A percentile compares a stretch with the other conserved stretches of the same genome.
Evolutionary conservation across 1,140 invertebrate species (phyloP).

Genomic region (Pseudomyrmex dendroicus): DNA sequence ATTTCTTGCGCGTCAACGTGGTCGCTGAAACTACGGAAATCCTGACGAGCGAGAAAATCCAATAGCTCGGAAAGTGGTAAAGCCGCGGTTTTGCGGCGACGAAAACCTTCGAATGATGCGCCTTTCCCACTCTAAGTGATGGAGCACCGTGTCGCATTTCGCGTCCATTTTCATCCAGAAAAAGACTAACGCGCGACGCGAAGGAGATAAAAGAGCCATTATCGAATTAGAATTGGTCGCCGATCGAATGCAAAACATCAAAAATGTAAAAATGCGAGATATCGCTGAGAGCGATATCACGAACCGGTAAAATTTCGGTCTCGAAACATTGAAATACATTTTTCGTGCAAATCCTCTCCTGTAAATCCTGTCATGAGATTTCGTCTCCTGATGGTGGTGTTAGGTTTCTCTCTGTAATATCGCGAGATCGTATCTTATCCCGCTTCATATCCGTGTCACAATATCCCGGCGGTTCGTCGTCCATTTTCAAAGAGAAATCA

Average conservation of each 20-base stretch:
- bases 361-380: background rate
- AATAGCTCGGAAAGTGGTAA: slow-evolving; percentile 38
- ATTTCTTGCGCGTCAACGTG: slow-evolving; percentile 30
- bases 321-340: background rate
- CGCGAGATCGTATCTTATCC: slow-evolving; percentile 24
- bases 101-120: slow-evolving; percentile 16
- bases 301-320: background rate
- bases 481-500: slow-evolving; percentile 52
- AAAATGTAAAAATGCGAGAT: too few species aligned
- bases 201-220: background rate
- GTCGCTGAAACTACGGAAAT: slow-evolving; percentile 27
- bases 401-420: slow-evolving; percentile 8
- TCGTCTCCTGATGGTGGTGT: too few species aligned
- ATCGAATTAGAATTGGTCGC: background rate
- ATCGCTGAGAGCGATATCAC: background rate
- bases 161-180: background rate
- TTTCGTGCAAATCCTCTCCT: background rate
- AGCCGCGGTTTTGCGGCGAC: slow-evolving; percentile 17
- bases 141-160: slow-evolving; percentile 31
- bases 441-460: slow-evolving; percentile 34
- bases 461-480: background rate
- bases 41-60: slow-evolving; percentile 38
- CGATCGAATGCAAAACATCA: too few species aligned
- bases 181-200: background rate
- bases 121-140: slow-evolving; percentile 20